Base-by-base conservation (phyloP, 2,888 invertebrate genomes). In the Volucella inanis region DNA sequence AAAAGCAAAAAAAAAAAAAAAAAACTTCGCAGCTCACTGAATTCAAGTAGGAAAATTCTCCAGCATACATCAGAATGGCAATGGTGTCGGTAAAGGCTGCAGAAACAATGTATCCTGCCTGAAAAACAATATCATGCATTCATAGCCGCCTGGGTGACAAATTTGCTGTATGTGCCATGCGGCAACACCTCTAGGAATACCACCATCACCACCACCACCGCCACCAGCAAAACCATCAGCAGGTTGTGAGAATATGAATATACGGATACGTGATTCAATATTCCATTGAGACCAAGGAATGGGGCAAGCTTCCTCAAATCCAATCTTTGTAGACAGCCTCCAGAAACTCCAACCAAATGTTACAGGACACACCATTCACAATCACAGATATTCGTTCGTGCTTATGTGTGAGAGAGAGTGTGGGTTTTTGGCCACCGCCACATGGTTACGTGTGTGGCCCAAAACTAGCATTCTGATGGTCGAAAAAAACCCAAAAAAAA, bases 91-190 rank as follows among this genome's bases (percentile, higher is more conserved):
- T 0, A 39, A 18, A 22, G 2, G 61, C 15, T 31, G 15, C 54
- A 54, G 65, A 39, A 74, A 65, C 59, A 62, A 10, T 50, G 67
- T 59, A 74, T 84, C 75, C 55, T 61, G 55, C 61, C 61, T 62
- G 45, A 61, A 80, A 84, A 85, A 80, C 84, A 79, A 75, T 79
- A 84, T 76, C 70, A 80, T 71, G 75, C 80, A 84, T 84, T 84
- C 84, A 84, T 79, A 71, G 75, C 75, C 70, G 79, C 84, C 74
- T 57, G 80, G 76, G 85, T 76, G 71, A 84, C 84, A 84, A 84
- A 84, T 84, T 84, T 65, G 79, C 74, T 71, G 70, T 70, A 65
- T 80, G 80, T 75, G 75, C 78, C 83, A 75, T 84, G 79, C 79
- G 83, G 83, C 79, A 75, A 68, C 79, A 79, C 74, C 79, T 75